These are phyloP conservation scores for Mesitornis unicolor DNA, from an alignment of 2,113 vertebrate genomes.

Conservation along the genomic window DNA sequence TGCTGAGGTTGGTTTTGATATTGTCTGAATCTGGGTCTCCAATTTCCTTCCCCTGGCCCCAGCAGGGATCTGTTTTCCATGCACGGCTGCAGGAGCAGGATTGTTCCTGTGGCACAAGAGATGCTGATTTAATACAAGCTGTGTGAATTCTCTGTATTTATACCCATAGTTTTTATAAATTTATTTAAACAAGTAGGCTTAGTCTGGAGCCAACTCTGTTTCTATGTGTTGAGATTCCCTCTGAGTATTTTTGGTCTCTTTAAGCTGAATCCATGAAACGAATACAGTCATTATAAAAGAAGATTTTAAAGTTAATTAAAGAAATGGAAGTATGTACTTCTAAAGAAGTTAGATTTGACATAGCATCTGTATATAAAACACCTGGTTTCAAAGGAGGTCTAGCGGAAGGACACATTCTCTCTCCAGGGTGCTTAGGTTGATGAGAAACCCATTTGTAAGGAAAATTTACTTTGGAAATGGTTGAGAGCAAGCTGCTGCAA, in stretches of 20 bases:
- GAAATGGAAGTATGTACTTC: not conserved
- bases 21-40: not conserved
- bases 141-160: not conserved
- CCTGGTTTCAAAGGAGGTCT: not conserved
- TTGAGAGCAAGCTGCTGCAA: conserved; percentile 12
- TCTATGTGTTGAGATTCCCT: accelerated
- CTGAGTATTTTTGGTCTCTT: not conserved
- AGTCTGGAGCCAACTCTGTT: not conserved
- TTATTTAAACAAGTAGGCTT: not conserved
- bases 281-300: not conserved
- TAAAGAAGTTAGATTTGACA: not conserved
- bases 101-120: not conserved
- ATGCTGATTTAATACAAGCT: not conserved
- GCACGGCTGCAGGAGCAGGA: not conserved
- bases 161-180: not conserved
- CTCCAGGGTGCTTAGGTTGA: conserved; percentile 15
- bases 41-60: not conserved
- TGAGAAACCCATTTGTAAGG: conserved; percentile 69
- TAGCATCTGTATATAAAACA: not conserved
- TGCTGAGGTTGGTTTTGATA: not conserved
- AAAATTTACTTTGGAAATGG: conserved; percentile 68
- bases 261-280: not conserved
- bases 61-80: not conserved
- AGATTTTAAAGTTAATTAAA: not conserved
- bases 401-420: not conserved